Conservation (phyloP, 2,113 vertebrate species). For the Ptilorrhoa leucosticta region DNA sequence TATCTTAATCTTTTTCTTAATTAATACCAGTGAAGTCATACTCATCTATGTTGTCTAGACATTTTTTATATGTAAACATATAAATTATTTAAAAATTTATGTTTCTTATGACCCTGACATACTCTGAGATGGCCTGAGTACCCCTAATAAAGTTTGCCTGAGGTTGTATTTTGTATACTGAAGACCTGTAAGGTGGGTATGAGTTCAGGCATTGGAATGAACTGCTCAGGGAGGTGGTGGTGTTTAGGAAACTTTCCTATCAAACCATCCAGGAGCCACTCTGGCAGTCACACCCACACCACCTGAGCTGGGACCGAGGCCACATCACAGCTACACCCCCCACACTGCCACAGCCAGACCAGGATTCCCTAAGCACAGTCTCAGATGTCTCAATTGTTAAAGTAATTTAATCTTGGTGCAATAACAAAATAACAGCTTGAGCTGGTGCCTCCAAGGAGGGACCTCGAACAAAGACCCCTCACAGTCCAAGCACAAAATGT, state of each 20-base stretch:
- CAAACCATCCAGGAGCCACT: neutral
- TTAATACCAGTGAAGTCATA: neutral
- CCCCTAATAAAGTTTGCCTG: neutral
- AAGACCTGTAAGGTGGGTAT: neutral
- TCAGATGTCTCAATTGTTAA: neutral
- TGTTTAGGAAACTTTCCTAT: neutral
- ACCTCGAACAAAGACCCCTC: neutral
- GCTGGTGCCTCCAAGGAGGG: neutral
- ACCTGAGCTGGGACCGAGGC: neutral
- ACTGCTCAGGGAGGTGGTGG: too few relatives aligned
- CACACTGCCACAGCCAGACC: neutral
- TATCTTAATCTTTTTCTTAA: neutral
- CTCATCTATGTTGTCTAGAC: neutral
- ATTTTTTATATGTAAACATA: neutral
- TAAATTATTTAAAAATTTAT: neutral
- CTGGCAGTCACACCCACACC: neutral
- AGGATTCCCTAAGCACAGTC: neutral
- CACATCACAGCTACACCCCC: neutral
- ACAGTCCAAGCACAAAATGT: neutral
- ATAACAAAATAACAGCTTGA: neutral
- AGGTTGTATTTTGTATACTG: neutral
- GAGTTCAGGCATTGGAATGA: neutral
- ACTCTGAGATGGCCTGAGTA: neutral
- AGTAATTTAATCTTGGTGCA: neutral
- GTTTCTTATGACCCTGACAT: neutral